Percentiles rank a stretch among this genome's conserved stretches.
Evolutionary conservation across 2,888 invertebrate genomes (phyloP).

Genomic region (Eudasyphora cyanicolor): DNA sequence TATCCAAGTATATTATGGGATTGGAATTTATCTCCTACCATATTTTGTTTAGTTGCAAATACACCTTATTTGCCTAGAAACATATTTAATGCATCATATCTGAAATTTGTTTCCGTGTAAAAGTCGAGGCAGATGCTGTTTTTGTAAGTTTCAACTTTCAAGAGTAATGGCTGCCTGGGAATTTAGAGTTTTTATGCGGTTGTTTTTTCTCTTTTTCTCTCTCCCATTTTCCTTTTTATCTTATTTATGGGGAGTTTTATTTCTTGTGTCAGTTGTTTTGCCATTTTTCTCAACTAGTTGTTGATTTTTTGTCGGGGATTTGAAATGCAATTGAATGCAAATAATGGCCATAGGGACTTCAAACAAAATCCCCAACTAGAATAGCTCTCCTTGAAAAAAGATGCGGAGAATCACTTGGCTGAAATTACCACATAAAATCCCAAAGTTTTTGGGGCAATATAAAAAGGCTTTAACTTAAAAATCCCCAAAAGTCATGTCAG

Average conservation of each 20-base stretch:
- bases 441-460: too few species aligned
- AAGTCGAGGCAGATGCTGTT: not conserved
- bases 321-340: constrained; percentile 39
- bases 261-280: constrained; percentile 36
- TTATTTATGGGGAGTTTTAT: constrained; percentile 27
- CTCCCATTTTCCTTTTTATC: not conserved
- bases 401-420: too few species aligned
- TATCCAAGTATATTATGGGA: too few species aligned
- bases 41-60: too few species aligned
- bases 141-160: not conserved
- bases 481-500: too few species aligned
- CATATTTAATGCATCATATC: not conserved
- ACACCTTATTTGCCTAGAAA: too few species aligned
- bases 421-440: too few species aligned
- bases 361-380: too few species aligned
- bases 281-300: not conserved
- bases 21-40: too few species aligned
- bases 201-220: not conserved
- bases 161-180: constrained; percentile 1
- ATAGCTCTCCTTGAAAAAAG: too few species aligned
- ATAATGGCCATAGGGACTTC: not conserved
- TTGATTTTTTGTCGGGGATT: not conserved
- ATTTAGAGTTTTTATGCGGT: not conserved
- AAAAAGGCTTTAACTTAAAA: too few species aligned
- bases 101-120: not conserved